Conservation (phyloP, 2,113 vertebrate genomes). For the Pituophis catenifer region DNA sequence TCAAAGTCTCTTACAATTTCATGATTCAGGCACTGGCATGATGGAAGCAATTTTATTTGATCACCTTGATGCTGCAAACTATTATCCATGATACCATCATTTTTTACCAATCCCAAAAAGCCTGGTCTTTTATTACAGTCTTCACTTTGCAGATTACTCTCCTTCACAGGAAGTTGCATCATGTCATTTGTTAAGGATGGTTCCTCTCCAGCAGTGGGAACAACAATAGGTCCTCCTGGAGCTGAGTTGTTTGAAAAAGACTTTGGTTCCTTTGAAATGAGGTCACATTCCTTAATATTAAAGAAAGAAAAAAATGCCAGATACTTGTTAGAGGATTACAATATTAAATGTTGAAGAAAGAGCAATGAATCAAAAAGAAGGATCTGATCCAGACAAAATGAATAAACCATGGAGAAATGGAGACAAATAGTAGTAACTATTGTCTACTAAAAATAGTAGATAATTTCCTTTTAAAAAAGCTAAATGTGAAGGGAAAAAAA, state of each 20-base stretch:
- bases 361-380: background rate
- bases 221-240: conserved; percentile 77
- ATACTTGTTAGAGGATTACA: background rate
- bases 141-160: conserved; percentile 52
- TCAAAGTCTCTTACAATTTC: conserved; percentile 81
- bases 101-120: conserved; percentile 72
- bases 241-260: conserved; percentile 66
- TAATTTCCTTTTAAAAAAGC: background rate
- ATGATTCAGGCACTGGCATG: conserved; percentile 66
- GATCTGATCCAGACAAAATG: background rate
- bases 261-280: conserved; percentile 77
- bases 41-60: conserved; percentile 50
- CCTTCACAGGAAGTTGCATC: conserved; percentile 58
- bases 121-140: conserved; percentile 59
- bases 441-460: background rate
- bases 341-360: background rate
- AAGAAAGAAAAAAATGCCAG: background rate
- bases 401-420: background rate
- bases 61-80: conserved; percentile 56
- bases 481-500: background rate
- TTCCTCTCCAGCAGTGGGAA: conserved; percentile 82
- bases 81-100: conserved; percentile 57
- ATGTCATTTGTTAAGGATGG: conserved; percentile 37
- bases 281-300: conserved; percentile 77
- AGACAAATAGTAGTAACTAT: background rate